Conservation (phyloP, 2,113 vertebrate genomes). For the Gorsachius goisagi region DNA sequence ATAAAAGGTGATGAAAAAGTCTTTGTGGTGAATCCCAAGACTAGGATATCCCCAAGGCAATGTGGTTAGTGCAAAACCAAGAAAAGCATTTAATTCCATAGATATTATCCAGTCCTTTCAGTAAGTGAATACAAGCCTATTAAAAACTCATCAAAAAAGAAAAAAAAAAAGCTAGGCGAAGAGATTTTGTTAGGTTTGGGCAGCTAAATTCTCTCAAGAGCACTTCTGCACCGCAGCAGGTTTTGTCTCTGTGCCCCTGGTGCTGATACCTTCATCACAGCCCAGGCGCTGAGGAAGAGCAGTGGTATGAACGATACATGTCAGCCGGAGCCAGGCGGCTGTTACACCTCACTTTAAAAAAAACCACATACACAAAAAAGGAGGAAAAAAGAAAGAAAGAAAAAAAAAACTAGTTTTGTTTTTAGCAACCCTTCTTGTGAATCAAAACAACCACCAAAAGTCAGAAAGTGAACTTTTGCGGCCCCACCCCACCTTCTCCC, state of each 20-base stretch:
- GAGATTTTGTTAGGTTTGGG: not conserved
- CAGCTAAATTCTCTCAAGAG: not conserved
- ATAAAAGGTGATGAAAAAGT: constrained; percentile 25
- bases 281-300: not conserved
- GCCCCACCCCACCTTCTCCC: fast-evolving
- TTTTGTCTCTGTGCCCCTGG: not conserved
- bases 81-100: constrained; percentile 1
- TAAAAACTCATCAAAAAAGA: not conserved
- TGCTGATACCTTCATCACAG: not conserved
- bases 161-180: not conserved
- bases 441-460: not conserved
- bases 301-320: fast-evolving
- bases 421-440: not conserved
- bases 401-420: not conserved
- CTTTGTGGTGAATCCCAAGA: constrained; percentile 3
- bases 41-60: not conserved
- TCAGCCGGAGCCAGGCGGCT: not conserved
- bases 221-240: fast-evolving
- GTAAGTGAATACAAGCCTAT: not conserved
- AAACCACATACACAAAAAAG: not conserved
- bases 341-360: not conserved
- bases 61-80: not conserved
- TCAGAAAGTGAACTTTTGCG: not conserved
- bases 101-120: not conserved
- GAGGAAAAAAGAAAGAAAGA: no score